A percentile compares a stretch with the other conserved stretches of the same genome.
Evolutionary conservation across 2,113 vertebrate species (phyloP).

Genomic region (Ramphastos sulfuratus): DNA sequence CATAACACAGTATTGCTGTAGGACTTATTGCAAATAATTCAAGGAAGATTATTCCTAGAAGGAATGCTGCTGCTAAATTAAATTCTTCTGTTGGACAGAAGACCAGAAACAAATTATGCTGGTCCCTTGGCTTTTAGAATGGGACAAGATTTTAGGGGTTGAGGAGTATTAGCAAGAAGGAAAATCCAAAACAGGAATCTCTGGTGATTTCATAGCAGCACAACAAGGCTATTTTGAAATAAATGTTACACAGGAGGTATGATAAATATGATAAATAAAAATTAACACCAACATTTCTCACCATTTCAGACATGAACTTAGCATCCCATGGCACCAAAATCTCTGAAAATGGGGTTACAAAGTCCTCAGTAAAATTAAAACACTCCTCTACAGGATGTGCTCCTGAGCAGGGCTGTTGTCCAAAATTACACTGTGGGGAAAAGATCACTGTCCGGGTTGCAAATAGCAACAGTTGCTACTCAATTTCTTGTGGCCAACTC

Average conservation of each 20-base stretch:
- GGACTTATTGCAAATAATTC: background rate
- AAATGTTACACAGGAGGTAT: background rate
- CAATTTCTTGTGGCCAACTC: slow-evolving; percentile 47
- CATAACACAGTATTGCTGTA: background rate
- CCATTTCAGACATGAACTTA: background rate
- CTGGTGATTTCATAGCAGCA: background rate
- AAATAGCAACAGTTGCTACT: slow-evolving; percentile 82
- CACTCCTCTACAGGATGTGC: background rate
- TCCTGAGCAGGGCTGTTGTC: background rate
- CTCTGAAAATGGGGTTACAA: slow-evolving; percentile 2
- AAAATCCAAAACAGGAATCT: background rate
- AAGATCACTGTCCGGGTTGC: slow-evolving; percentile 45
- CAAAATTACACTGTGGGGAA: slow-evolving; percentile 16
- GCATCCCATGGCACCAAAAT: background rate
- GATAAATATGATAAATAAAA: background rate
- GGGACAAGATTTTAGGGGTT: background rate
- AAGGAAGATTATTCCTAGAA: background rate
- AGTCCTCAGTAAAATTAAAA: slow-evolving; percentile 15
- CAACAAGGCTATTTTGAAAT: background rate
- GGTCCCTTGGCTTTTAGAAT: background rate
- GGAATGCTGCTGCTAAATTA: background rate
- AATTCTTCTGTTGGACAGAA: background rate
- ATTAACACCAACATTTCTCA: background rate
- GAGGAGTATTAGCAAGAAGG: background rate
- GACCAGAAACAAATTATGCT: background rate